Percentiles rank a stretch among this genome's conserved stretches.
phyloP scores from a whole-genome alignment of 2,797 vertebrate species.

The Sebastes kiyomatsui region DNA sequence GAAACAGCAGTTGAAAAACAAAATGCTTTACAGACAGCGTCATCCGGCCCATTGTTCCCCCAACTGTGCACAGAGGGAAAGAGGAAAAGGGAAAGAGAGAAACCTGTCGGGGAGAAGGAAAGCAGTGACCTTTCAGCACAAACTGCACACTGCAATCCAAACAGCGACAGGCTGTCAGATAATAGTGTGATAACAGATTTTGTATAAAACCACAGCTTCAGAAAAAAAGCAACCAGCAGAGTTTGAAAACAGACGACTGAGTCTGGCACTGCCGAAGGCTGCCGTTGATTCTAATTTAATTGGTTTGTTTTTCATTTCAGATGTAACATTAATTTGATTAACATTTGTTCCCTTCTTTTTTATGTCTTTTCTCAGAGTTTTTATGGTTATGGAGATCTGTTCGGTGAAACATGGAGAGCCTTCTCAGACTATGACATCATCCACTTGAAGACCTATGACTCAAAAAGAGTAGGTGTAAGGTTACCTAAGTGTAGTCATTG shows the following conservation, averaged over 20 bases:
- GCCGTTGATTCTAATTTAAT: neutral
- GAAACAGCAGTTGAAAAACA: constrained; percentile 54
- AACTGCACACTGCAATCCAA: constrained; percentile 22
- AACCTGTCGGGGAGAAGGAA: constrained; percentile 30
- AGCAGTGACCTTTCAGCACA: constrained; percentile 45
- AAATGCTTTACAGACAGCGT: constrained; percentile 45
- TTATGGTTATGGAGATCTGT: constrained; percentile 95
- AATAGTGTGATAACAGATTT: constrained; percentile 21
- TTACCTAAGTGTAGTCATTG: neutral
- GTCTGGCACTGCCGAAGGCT: neutral
- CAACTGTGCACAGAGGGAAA: constrained; percentile 33
- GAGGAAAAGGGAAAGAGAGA: constrained; percentile 32
- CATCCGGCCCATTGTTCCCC: constrained; percentile 65
- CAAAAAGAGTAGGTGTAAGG: constrained; percentile 87
- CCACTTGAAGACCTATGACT: constrained; percentile 95
- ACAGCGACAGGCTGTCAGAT: constrained; percentile 10
- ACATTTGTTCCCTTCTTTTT: constrained; percentile 6
- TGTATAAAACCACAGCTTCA: constrained; percentile 8
- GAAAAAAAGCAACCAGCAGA: neutral
- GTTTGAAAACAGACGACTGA: constrained; percentile 16
- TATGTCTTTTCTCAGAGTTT: constrained; percentile 83
- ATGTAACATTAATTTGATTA: constrained; percentile 6
- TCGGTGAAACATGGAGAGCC: constrained; percentile 92
- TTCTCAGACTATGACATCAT: constrained; percentile 91
- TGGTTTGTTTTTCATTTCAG: constrained; percentile 17